A percentile compares a stretch with the other conserved stretches of the same genome.
Conservation (phyloP, 2,113 vertebrate genomes). For the Spheniscus mendiculus region DNA sequence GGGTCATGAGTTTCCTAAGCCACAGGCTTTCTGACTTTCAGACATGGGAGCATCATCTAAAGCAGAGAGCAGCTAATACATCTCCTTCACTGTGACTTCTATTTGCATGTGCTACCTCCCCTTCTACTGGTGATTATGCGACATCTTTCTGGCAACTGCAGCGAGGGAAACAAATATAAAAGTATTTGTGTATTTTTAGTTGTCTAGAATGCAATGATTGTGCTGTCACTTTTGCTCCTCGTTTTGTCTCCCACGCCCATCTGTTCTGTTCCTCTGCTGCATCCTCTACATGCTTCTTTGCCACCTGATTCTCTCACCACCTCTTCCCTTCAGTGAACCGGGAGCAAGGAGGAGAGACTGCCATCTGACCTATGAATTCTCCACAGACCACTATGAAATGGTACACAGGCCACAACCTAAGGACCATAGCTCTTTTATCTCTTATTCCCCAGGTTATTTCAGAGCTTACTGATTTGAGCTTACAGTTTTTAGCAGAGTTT, state of each 20-base stretch:
- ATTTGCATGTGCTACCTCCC: not conserved
- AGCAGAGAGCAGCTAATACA: not conserved
- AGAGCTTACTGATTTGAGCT: not conserved
- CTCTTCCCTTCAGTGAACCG: not conserved
- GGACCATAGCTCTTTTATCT: not conserved
- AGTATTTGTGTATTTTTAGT: conserved; percentile 64
- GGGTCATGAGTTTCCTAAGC: not conserved
- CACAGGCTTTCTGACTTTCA: not conserved
- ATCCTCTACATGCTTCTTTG: not conserved
- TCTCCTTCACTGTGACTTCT: not conserved
- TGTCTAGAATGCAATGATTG: conserved; percentile 57
- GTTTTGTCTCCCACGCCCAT: conserved; percentile 47
- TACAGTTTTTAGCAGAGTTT: not conserved
- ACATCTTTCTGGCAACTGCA: conserved; percentile 36
- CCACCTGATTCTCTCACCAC: not conserved
- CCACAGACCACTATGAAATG: not conserved
- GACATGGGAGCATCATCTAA: not conserved
- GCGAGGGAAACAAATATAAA: conserved; percentile 32
- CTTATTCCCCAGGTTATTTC: not conserved
- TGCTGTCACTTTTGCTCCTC: conserved; percentile 36
- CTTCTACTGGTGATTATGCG: not conserved
- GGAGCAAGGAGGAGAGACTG: not conserved
- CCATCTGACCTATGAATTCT: not conserved
- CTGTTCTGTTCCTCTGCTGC: conserved; percentile 35
- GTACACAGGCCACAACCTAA: not conserved